Base-by-base conservation (phyloP, 2,113 vertebrate genomes). In the Caranx ignobilis region DNA sequence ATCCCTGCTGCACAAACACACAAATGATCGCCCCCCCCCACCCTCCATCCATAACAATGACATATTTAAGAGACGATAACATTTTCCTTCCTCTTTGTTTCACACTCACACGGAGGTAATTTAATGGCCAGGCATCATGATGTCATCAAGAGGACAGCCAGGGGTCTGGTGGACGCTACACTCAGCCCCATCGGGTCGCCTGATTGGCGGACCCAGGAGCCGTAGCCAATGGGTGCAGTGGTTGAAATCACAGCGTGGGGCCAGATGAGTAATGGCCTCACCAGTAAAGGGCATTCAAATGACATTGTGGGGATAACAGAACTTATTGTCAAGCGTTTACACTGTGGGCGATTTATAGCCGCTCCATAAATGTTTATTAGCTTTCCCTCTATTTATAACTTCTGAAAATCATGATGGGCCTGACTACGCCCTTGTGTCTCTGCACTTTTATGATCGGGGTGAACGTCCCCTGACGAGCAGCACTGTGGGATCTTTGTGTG, bases 281-380 rank as follows among this genome's bases (percentile, higher is more conserved):
- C 71, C 75, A 62, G 85, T 87, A 92, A 91, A 93, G 92, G 91
- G 87, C 91, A 91, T 93, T 89, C 75, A 87, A 74, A 94, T 94
- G 93, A 94, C 93, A 94, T 91, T 92, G 93, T 75, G 75, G 81
- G 77, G 89, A 95, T 93, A 94, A 93, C 92, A n/a, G 82, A 93
- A 93, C 87, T 92, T 88, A 93, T 88, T 93, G 94, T 94, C 84
- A 85, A 85, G 75, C 54, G 74, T 95, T 95, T 94, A 84, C 84
- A 91, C 90, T 91, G 90, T 61, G 48, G 94, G 89, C 87, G 84
- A 95, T 95, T 96, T 94, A 95, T 77, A 74, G 89, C 73, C 55
- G 6, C 80, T 87, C 91, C 78, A 93, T 95, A 94, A 95, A 95
- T 89, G 94, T 93, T 96, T 95, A 94, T 95, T 95, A 95, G 92